Base-by-base conservation (phyloP, 2,797 vertebrate genomes). In the Danio aesculapii region DNA sequence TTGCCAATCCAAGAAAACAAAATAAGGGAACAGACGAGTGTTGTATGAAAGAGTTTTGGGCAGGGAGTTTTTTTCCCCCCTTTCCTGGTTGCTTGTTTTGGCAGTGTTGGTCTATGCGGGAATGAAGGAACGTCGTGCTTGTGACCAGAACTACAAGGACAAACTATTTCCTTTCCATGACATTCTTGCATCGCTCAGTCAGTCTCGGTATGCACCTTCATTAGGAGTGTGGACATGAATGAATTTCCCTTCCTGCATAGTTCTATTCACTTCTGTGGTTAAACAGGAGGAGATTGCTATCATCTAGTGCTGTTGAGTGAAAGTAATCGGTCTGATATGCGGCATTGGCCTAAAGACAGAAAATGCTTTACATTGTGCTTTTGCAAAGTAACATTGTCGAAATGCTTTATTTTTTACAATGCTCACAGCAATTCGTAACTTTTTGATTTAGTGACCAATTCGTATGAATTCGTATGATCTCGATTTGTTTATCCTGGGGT, bases 1-100 rank as follows among this genome's bases (percentile, higher is more conserved):
- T 63, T 72, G 68, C 41, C 44, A 79, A 78, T 69, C 67, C 17
- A 44, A 79, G 68, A 72, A 80, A 82, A 76, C 77, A 67, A 84
- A 76, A 75, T 53, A 52, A 53, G n/a, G 76, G 79, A 59, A 75
- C 78, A 70, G 64, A 58, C 53, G 71, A 47, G 21, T 67, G 55
- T 77, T 49, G 69, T 19, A 63, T 66, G 58, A 75, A 85, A 81
- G 49, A 62, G 62, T 30, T 75, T 70, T 21, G 12, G 64, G 44
- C 43, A 19, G 13, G 39, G 61, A 63, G 63, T 59, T 86, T 73
- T 86, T 73, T 30, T 3, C 30, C 30, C 62, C 61, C 57, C 62
- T 66, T 73, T 81, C 52, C 52, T 55, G 53, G 47, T 44, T 66
- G 53, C 39, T 77, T 84, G 62, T 74, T 77, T 77, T 81, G 67